A percentile compares a stretch with the other conserved stretches of the same genome.
These are phyloP conservation scores for Noctua comes DNA, from an alignment of 2,888 invertebrate species.

Conservation along the genomic window DNA sequence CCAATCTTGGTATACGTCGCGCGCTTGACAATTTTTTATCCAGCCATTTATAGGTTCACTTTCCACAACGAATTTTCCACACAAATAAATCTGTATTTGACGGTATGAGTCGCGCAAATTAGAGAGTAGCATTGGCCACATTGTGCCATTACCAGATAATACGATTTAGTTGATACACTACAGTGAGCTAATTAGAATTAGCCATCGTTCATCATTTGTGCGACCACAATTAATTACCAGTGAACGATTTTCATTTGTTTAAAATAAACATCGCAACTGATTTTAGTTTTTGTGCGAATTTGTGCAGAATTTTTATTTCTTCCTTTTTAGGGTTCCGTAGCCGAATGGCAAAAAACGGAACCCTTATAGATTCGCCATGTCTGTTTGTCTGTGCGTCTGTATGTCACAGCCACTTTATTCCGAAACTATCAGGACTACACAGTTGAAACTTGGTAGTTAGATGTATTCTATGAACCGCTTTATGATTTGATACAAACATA, in stretches of 20 bases:
- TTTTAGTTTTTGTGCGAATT: not conserved
- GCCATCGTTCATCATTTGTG: conserved; percentile 30
- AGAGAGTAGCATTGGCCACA: conserved; percentile 10
- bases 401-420: too few relatives aligned
- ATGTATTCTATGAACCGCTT: too few relatives aligned
- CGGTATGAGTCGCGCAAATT: conserved; percentile 4
- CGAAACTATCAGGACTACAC: too few relatives aligned
- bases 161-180: conserved; percentile 34
- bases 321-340: not conserved
- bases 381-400: too few relatives aligned
- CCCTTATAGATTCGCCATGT: too few relatives aligned
- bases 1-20: not conserved
- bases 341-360: too few relatives aligned
- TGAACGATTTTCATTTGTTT: conserved; percentile 25
- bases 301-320: not conserved
- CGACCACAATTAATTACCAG: conserved; percentile 32
- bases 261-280: not conserved
- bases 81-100: conserved; percentile 26
- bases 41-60: not conserved
- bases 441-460: too few relatives aligned
- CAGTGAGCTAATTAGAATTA: conserved; percentile 32
- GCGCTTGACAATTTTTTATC: not conserved
- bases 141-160: conserved; percentile 34
- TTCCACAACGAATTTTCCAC: not conserved
- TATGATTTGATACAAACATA: too few relatives aligned